phyloP scores from a whole-genome alignment of 2,797 vertebrate genomes.

The Cottoperca gobio region DNA sequence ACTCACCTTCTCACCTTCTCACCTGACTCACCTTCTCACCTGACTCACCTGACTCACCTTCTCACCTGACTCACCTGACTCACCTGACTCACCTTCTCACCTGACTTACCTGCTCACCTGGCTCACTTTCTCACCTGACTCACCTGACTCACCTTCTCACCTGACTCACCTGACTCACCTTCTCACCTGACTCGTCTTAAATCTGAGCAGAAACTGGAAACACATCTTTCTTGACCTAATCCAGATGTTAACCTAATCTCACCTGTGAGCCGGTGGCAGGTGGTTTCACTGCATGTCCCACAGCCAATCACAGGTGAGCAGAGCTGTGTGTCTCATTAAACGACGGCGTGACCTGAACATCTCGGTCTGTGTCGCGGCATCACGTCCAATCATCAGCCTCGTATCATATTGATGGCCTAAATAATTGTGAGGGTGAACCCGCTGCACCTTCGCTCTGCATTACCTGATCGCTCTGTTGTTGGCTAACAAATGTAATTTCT shows the following conservation, averaged over 20 bases:
- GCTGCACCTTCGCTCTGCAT: conserved; percentile 19
- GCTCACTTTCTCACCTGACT: too few species aligned
- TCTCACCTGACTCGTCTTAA: too few species aligned
- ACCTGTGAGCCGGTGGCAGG: not conserved
- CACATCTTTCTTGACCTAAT: not conserved
- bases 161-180: too few species aligned
- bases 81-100: too few species aligned
- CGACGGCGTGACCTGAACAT: conserved; percentile 17
- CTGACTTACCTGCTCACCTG: too few species aligned
- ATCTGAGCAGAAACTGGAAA: not conserved
- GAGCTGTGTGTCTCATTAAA: not conserved
- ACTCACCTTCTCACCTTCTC: too few species aligned
- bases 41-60: too few species aligned
- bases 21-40: too few species aligned
- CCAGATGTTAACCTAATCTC: not conserved
- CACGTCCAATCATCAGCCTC: conserved; percentile 15
- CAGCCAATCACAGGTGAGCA: conserved; percentile 10
- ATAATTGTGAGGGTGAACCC: conserved; percentile 25
- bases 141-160: too few species aligned
- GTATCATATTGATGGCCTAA: conserved; percentile 16
- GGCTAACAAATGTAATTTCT: conserved; percentile 51
- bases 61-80: too few species aligned
- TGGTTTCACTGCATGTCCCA: not conserved
- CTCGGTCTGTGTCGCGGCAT: conserved; percentile 14
- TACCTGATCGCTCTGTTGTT: conserved; percentile 48